Conservation (phyloP, 2,888 invertebrate genomes). For the Osmoderma eremita region DNA sequence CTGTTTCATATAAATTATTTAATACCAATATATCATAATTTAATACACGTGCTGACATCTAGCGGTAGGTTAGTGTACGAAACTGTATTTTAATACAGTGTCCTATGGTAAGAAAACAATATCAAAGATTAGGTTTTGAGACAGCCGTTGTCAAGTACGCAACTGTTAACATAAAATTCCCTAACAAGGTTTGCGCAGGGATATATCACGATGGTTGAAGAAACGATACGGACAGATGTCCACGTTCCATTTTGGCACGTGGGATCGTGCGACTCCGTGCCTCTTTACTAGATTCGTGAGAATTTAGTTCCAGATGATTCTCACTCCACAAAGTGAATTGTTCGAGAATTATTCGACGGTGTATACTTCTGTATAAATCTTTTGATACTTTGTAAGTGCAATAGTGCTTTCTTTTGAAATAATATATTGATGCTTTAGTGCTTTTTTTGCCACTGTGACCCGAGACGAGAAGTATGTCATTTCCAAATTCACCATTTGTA, state of each 20-base stretch:
- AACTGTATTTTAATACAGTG: no score
- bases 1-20: no score
- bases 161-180: conserved; percentile 30
- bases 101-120: conserved; percentile 1
- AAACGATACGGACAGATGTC: background rate
- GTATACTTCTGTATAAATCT: conserved; percentile 30
- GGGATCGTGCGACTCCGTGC: conserved; percentile 3
- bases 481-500: conserved; percentile 51
- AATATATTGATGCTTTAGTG: conserved; percentile 42
- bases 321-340: conserved; percentile 44
- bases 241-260: conserved; percentile 3
- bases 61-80: no score
- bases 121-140: conserved; percentile 17
- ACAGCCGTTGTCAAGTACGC: conserved; percentile 13
- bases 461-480: conserved; percentile 48
- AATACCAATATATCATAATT: no score
- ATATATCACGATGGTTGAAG: conserved; percentile 6
- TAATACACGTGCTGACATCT: no score
- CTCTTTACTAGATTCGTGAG: conserved; percentile 21
- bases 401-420: conserved; percentile 34
- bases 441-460: conserved; percentile 39
- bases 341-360: conserved; percentile 40
- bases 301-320: conserved; percentile 46
- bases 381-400: conserved; percentile 41
- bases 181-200: conserved; percentile 37